Conservation (phyloP, 2,888 invertebrate species). For the Pristionchus arcanus region DNA sequence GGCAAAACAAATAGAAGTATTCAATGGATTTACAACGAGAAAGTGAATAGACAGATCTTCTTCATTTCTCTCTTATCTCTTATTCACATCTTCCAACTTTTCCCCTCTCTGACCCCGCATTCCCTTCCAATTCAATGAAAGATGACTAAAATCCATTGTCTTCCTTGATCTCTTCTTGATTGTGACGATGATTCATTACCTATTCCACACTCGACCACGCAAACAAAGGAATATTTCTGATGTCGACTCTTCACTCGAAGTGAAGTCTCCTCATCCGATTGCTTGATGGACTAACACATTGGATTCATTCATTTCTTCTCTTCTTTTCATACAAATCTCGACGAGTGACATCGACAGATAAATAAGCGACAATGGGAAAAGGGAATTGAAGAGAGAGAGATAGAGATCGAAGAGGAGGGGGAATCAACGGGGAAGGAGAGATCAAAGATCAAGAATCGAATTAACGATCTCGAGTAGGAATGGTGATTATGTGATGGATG, state of each 20-base stretch:
- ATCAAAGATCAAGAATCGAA: constrained; percentile 48
- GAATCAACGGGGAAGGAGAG: constrained; percentile 29
- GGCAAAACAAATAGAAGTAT: background rate
- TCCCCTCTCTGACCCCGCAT: constrained; percentile 8
- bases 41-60: constrained; percentile 8
- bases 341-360: constrained; percentile 51
- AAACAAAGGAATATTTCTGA: background rate
- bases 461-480: background rate
- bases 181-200: background rate
- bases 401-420: constrained; percentile 1
- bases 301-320: constrained; percentile 53
- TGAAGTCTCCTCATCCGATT: background rate
- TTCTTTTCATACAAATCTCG: constrained; percentile 52
- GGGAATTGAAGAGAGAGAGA: constrained; percentile 3
- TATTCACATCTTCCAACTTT: constrained; percentile 18
- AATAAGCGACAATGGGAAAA: constrained; percentile 7
- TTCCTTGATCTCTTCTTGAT: background rate
- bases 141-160: constrained; percentile 30
- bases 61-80: constrained; percentile 18
- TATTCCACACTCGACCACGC: background rate
- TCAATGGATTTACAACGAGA: background rate
- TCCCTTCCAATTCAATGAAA: background rate
- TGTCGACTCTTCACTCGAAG: background rate
- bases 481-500: constrained; percentile 29
- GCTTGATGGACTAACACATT: constrained; percentile 5